Evolutionary conservation across 2,888 invertebrate genomes (phyloP), one percentile per base, ranked within the genome.

Genomic region (Eueremaeus valkanovi): DNA sequence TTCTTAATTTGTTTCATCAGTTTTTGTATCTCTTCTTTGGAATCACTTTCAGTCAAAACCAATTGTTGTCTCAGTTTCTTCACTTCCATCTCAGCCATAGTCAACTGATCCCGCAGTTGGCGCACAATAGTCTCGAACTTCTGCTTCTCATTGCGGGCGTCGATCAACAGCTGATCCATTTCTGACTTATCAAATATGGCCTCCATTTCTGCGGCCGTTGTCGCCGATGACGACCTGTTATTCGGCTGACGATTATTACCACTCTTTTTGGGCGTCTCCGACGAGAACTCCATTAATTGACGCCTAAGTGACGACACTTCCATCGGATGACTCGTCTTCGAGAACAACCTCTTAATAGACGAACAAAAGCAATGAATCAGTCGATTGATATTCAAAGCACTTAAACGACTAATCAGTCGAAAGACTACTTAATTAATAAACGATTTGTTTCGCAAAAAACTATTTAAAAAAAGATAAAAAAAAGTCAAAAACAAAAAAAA

Each of bases 81-180:
- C 63, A 88, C 86, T 82, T 91, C 90, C 80, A 89, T 89, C 81
- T 89, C 88, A 76, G 88, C 87, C 58, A 89, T 86, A 0, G 89
- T 88, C 75, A 90, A 83, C 79, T 89, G 88, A 73, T 84, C 84
- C 74, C 82, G 82, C 33, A 82, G 79, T 49, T 81, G 81, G 3
- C 83, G 81, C n/a, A 83, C 78, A 73, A 81, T 80, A 61, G 81
- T 81, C 73, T 84, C 90, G 0, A 90, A 83, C 0, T 87, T 85
- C 80, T 91, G 91, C 81, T 91, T 92, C 80, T 92, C 92, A 78
- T 88, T 88, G 27, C 85, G 80, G 1, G 83, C 82, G 72, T 81
- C 81, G 77, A 83, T 83, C 73, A 92, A 82, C 18, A 91, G 83
- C 81, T 90, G 89, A 78, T 90, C 90, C 61, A 90, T 83, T 81